Evolutionary conservation across 2,888 invertebrate species (phyloP).

Genomic region (Drosophila anceps): DNA sequence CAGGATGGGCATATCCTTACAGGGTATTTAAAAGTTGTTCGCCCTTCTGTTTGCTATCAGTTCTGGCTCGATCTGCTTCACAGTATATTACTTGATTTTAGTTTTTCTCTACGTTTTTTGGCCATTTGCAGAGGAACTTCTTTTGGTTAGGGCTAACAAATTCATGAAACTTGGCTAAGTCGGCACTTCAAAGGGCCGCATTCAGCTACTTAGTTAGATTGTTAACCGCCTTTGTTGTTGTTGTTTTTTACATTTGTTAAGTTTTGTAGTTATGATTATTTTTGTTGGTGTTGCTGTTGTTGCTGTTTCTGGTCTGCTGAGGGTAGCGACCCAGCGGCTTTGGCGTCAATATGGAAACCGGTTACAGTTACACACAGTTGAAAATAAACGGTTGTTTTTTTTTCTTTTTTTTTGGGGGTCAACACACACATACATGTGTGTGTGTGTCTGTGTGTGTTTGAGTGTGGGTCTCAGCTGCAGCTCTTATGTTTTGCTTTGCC

Average conservation of each 20-base stretch:
- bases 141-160: not conserved
- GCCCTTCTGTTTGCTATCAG: too few species aligned
- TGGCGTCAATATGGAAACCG: constrained; percentile 59
- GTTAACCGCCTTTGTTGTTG: constrained; percentile 20
- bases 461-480: constrained; percentile 20
- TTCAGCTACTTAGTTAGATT: constrained; percentile 17
- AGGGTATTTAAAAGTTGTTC: too few species aligned
- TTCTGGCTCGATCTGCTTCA: too few species aligned
- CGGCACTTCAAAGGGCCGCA: constrained; percentile 22
- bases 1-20: too few species aligned
- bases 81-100: not conserved
- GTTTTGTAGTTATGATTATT: constrained; percentile 21
- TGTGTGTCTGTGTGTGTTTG: not conserved
- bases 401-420: constrained; percentile 57
- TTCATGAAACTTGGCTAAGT: not conserved
- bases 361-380: constrained; percentile 66
- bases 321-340: constrained; percentile 56
- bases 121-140: not conserved
- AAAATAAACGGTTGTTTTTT: constrained; percentile 24
- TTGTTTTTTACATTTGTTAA: constrained; percentile 18
- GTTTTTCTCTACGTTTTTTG: not conserved
- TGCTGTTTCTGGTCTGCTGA: constrained; percentile 23
- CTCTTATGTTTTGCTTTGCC: constrained; percentile 10
- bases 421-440: constrained; percentile 21
- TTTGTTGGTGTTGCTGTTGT: not conserved